These are phyloP conservation scores for Myotis pilosus DNA, from an alignment of 2,797 vertebrate genomes.

Conservation along the genomic window DNA sequence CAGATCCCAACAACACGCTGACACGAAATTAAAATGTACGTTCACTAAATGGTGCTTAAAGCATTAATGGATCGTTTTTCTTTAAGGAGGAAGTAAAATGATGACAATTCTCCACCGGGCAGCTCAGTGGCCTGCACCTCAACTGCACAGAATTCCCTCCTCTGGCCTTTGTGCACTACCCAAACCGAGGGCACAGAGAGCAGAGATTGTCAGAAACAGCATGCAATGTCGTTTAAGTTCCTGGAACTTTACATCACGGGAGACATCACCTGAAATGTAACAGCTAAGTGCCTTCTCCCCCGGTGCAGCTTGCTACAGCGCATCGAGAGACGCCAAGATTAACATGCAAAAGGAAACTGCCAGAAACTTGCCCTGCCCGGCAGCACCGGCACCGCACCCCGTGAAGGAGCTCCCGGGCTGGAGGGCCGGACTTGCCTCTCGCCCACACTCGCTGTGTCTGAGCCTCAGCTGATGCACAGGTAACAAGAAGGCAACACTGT, in stretches of 20 bases:
- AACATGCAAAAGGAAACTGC: conserved; percentile 50
- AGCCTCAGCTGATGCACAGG: background rate
- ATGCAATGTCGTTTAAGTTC: conserved; percentile 45
- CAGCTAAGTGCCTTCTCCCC: conserved; percentile 37
- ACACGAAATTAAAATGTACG: conserved; percentile 40
- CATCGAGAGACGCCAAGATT: conserved; percentile 49
- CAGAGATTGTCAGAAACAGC: conserved; percentile 54
- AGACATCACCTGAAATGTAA: conserved; percentile 45
- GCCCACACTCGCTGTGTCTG: background rate
- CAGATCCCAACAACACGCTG: background rate
- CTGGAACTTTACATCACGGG: conserved; percentile 68
- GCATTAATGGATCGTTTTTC: conserved; percentile 45
- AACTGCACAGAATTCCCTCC: conserved; percentile 33
- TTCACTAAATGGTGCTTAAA: conserved; percentile 39
- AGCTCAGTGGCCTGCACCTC: conserved; percentile 15
- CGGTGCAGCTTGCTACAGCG: background rate
- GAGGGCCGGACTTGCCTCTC: conserved; percentile 9
- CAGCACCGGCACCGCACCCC: background rate
- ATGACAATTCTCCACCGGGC: conserved; percentile 44
- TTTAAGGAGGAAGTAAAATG: conserved; percentile 53
- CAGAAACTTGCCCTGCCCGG: background rate
- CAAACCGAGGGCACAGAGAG: conserved; percentile 51
- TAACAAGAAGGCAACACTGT: background rate
- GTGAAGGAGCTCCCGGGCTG: background rate
- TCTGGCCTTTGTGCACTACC: background rate